Evolutionary conservation across 2,888 invertebrate genomes (phyloP).

Genomic region (Peribatodes rhomboidaria): DNA sequence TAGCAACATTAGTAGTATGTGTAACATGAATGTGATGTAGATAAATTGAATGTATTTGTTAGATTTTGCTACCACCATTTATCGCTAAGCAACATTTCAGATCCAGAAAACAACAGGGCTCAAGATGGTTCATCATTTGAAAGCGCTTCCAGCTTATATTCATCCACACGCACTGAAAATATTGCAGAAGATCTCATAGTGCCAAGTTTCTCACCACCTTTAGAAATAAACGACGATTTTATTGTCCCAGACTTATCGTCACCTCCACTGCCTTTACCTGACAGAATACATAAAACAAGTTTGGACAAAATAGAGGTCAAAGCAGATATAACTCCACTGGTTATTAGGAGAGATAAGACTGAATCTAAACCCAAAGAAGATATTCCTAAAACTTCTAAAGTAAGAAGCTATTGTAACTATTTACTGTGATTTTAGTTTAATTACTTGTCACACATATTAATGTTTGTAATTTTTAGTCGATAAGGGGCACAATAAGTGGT

Average conservation of each 20-base stretch:
- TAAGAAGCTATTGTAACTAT: slow-evolving; percentile 34
- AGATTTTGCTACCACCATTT: slow-evolving; percentile 11
- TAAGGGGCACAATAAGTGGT: slow-evolving; percentile 75
- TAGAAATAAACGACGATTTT: slow-evolving; percentile 82
- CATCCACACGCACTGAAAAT: slow-evolving; percentile 91
- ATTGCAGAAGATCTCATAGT: slow-evolving; percentile 88
- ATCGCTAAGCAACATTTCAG: slow-evolving; percentile 63
- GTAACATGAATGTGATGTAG: background rate
- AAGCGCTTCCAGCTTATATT: slow-evolving; percentile 93
- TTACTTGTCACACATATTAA: no score
- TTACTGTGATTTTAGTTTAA: background rate
- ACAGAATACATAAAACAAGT: slow-evolving; percentile 68
- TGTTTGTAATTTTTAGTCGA: slow-evolving; percentile 55
- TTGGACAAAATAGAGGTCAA: slow-evolving; percentile 79
- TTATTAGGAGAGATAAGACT: slow-evolving; percentile 82
- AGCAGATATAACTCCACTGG: slow-evolving; percentile 72
- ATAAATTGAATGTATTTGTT: background rate
- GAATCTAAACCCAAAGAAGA: slow-evolving; percentile 76
- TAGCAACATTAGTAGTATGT: background rate
- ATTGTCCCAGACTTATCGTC: slow-evolving; percentile 79
- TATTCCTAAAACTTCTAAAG: slow-evolving; percentile 62
- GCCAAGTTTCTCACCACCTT: slow-evolving; percentile 87
- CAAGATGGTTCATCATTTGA: slow-evolving; percentile 95
- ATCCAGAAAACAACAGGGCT: slow-evolving; percentile 85
- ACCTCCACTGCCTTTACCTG: slow-evolving; percentile 79